phyloP scores from a whole-genome alignment of 2,888 invertebrate species.

The Therioaphis trifolii region DNA sequence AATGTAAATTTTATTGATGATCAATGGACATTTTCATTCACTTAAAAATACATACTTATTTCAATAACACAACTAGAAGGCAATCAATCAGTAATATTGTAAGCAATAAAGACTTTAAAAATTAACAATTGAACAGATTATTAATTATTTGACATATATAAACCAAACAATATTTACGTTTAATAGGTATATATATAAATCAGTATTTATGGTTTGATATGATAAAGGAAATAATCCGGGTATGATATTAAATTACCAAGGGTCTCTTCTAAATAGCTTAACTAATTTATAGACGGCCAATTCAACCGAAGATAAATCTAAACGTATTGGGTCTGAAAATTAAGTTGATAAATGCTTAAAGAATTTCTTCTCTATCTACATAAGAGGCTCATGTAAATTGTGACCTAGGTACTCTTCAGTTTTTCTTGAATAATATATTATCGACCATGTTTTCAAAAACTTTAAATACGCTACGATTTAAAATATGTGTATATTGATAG shows the following conservation, averaged over 20 bases:
- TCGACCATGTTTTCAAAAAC: not conserved
- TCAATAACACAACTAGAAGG: too few relatives aligned
- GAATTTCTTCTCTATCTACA: not conserved
- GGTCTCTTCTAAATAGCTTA: constrained; percentile 23
- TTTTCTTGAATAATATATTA: not conserved
- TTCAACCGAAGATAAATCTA: constrained; percentile 24
- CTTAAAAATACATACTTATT: too few relatives aligned
- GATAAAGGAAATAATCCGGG: constrained; percentile 13
- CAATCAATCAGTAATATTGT: too few relatives aligned
- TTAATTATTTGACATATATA: too few relatives aligned
- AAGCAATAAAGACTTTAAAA: too few relatives aligned
- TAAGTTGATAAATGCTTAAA: constrained; percentile 12
- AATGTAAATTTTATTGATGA: too few relatives aligned
- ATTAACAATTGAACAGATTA: too few relatives aligned
- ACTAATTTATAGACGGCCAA: constrained; percentile 25
- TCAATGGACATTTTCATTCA: too few relatives aligned
- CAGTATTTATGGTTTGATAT: not conserved
- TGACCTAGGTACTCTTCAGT: not conserved
- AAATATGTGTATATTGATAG: too few relatives aligned
- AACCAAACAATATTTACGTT: not conserved
- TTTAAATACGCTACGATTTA: too few relatives aligned
- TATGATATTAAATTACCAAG: constrained; percentile 29
- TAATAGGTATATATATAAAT: not conserved
- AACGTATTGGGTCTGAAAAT: constrained; percentile 20
- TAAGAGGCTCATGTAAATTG: not conserved